A percentile compares a stretch with the other conserved stretches of the same genome.
Conservation (phyloP, 2,797 vertebrate species). For the Ataeniobius toweri region DNA sequence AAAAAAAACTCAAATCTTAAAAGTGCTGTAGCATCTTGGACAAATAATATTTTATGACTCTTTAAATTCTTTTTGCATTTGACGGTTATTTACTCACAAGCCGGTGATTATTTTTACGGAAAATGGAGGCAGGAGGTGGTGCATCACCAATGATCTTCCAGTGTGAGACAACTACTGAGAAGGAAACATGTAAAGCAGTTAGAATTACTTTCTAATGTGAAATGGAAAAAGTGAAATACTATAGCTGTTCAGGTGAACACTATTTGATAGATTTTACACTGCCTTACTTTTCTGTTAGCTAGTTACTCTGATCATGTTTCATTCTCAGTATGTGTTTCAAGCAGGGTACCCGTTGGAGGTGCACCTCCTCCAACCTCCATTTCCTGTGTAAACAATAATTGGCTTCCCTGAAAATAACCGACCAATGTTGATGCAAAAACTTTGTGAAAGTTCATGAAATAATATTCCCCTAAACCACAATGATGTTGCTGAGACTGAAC, state of each 20-base stretch:
- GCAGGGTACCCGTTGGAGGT: background rate
- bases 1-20: background rate
- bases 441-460: too few relatives aligned
- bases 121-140: background rate
- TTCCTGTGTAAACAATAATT: background rate
- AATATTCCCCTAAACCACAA: background rate
- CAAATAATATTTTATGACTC: background rate
- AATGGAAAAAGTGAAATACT: background rate
- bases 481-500: background rate
- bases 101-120: background rate
- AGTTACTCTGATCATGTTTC: background rate
- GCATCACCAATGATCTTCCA: background rate
- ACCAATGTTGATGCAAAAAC: background rate
- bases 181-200: background rate
- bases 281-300: background rate
- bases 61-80: background rate
- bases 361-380: background rate
- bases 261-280: background rate
- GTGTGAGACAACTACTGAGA: background rate
- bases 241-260: background rate
- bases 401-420: background rate
- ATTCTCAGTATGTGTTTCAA: background rate
- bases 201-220: background rate
- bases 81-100: background rate
- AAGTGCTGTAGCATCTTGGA: background rate